phyloP scores from a whole-genome alignment of 2,888 invertebrate genomes.

The Endotricha flammealis region DNA sequence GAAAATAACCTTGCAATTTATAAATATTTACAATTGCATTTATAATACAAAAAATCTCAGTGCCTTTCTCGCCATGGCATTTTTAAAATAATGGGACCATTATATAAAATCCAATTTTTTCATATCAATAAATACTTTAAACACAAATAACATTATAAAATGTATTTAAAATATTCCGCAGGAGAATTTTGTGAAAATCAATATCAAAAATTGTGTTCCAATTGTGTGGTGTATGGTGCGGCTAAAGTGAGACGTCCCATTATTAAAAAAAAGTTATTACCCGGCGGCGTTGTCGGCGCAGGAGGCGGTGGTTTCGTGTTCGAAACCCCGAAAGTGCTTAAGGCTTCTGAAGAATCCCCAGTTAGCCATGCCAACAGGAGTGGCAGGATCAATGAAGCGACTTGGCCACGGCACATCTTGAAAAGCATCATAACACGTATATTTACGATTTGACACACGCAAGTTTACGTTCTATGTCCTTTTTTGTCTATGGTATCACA shows the following conservation, averaged over 20 bases:
- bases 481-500: conserved; percentile 15
- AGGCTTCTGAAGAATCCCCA: conserved; percentile 75
- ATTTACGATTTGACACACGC: conserved; percentile 6
- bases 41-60: conserved; percentile 3
- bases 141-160: conserved; percentile 9
- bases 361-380: conserved; percentile 53
- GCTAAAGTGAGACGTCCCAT: conserved; percentile 46
- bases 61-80: conserved; percentile 15
- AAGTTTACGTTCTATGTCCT: conserved; percentile 13
- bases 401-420: conserved; percentile 58
- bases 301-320: conserved; percentile 78
- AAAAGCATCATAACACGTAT: conserved; percentile 24
- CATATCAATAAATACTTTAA: conserved; percentile 10
- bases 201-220: conserved; percentile 5
- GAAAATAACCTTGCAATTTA: neutral
- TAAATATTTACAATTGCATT: neutral
- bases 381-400: conserved; percentile 48
- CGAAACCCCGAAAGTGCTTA: conserved; percentile 84
- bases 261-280: conserved; percentile 69
- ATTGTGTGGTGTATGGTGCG: conserved; percentile 17
- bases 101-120: conserved; percentile 7
- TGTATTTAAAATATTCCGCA: neutral
- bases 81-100: conserved; percentile 45
- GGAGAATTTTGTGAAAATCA: conserved; percentile 11
- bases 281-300: conserved; percentile 76